Evolutionary conservation across 1,140 invertebrate genomes (phyloP).

Genomic region (Stegodyphus dumicola): DNA sequence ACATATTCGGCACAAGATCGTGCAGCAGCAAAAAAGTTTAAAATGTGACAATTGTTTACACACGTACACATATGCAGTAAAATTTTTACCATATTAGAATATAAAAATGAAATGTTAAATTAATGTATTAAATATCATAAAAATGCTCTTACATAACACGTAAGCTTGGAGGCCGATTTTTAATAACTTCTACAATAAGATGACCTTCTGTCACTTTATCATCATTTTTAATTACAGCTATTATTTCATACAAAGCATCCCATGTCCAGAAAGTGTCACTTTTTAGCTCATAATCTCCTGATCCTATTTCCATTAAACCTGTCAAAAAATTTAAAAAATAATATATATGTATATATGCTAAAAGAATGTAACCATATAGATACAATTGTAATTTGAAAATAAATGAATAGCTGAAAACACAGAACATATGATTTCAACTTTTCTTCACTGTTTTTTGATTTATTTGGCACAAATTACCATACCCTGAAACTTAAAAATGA

Average conservation of each 20-base stretch:
- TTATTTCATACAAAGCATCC: constrained; percentile 18
- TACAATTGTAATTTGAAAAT: not conserved
- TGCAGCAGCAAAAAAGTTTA: no score
- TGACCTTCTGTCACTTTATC: constrained; percentile 26
- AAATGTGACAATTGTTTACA: no score
- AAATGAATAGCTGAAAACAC: not conserved
- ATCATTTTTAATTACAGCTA: constrained; percentile 32
- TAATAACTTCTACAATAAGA: constrained; percentile 36
- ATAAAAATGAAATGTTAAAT: no score
- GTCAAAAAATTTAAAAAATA: not conserved
- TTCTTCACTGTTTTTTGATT: not conserved
- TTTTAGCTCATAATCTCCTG: constrained; percentile 22
- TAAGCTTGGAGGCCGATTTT: constrained; percentile 34
- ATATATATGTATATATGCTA: no score
- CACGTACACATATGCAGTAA: no score
- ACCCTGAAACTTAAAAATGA: no score
- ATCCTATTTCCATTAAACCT: constrained; percentile 41
- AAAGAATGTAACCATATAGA: no score
- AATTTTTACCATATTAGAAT: no score
- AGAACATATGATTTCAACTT: not conserved
- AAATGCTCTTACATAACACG: constrained; percentile 26
- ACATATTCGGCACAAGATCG: no score
- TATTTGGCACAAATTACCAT: no score
- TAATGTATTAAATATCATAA: no score
- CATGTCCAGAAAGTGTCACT: constrained; percentile 20